Percentiles rank a stretch among this genome's conserved stretches.
phyloP scores from a whole-genome alignment of 2,113 vertebrate species.

The Eulemur rufifrons region DNA sequence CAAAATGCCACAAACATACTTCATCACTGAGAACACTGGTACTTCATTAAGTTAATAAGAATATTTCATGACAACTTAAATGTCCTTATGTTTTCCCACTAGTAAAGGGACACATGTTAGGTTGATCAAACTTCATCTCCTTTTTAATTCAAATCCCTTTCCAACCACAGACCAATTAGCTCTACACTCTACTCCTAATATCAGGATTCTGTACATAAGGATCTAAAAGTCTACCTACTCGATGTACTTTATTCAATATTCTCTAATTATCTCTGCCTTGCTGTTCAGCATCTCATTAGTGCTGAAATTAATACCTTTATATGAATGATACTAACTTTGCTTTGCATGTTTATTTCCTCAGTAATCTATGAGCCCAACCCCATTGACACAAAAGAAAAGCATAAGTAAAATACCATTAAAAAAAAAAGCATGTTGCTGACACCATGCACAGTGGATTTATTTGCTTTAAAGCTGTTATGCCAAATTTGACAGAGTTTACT shows the following conservation, averaged over 20 bases:
- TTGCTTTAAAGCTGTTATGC: background rate
- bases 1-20: background rate
- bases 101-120: background rate
- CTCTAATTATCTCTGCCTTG: background rate
- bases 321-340: background rate
- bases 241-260: background rate
- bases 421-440: background rate
- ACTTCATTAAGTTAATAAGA: background rate
- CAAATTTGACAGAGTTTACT: background rate
- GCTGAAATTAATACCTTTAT: background rate
- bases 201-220: background rate
- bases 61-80: background rate
- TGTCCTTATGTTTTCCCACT: background rate
- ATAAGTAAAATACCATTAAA: background rate
- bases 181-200: background rate
- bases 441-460: background rate
- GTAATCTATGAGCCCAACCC: slow-evolving; percentile 4
- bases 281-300: background rate
- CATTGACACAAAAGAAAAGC: background rate
- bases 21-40: too few species aligned
- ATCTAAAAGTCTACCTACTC: background rate
- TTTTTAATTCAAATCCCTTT: background rate
- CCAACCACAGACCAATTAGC: background rate
- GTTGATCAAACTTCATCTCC: background rate
- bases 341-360: slow-evolving; percentile 30